phyloP scores from a whole-genome alignment of 2,113 vertebrate species.

The Semicossyphus pulcher region DNA sequence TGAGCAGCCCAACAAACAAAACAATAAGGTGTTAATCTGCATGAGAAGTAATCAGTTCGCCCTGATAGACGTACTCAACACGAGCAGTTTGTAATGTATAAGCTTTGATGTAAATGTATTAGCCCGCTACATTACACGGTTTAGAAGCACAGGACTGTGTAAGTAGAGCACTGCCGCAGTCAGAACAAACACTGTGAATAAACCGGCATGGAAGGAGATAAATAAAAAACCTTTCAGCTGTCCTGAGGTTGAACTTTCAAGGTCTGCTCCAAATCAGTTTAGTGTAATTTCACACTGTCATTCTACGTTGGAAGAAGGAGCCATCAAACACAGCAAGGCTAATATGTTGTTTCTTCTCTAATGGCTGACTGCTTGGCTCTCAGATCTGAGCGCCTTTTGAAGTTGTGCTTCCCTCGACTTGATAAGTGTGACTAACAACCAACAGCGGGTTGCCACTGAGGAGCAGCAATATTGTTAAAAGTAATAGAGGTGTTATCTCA shows the following conservation, averaged over 20 bases:
- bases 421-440: slow-evolving; percentile 72
- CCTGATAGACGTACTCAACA: no score
- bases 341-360: slow-evolving; percentile 65
- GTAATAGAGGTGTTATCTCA: slow-evolving; percentile 72
- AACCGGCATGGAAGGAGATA: not conserved
- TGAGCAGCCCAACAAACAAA: no score
- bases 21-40: no score
- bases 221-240: slow-evolving; percentile 2
- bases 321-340: slow-evolving; percentile 56
- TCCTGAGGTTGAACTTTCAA: slow-evolving; percentile 56
- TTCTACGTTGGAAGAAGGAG: slow-evolving; percentile 42
- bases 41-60: no score
- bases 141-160: not conserved
- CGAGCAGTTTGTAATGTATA: no score
- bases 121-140: not conserved
- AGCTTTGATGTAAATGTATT: not conserved
- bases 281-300: slow-evolving; percentile 63
- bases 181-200: slow-evolving; percentile 13
- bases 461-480: slow-evolving; percentile 64
- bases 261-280: slow-evolving; percentile 40
- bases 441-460: slow-evolving; percentile 33
- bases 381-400: slow-evolving; percentile 58
- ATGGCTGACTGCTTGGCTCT: slow-evolving; percentile 54
- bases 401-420: slow-evolving; percentile 47
- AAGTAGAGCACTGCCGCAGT: not conserved